Percentiles rank a stretch among this genome's conserved stretches.
Conservation (phyloP, 2,888 invertebrate genomes). For the Cepaea hortensis region DNA sequence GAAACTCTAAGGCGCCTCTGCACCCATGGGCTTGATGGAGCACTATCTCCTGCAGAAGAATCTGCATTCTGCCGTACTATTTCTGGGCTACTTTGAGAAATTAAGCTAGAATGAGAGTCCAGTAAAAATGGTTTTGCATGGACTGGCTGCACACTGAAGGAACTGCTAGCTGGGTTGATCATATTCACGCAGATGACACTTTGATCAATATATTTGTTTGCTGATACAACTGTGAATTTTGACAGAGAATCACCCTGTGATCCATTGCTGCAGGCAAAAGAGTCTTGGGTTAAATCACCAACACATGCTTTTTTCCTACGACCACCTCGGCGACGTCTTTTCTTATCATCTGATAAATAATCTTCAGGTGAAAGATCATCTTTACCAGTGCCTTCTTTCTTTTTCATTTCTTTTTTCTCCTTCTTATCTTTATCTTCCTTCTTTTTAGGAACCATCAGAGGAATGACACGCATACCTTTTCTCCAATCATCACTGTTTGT, state of each 20-base stretch:
- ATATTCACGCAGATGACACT: slow-evolving; percentile 59
- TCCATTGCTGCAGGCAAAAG: slow-evolving; percentile 72
- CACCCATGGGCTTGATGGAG: slow-evolving; percentile 78
- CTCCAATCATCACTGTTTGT: slow-evolving; percentile 73
- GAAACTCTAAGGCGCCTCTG: slow-evolving; percentile 77
- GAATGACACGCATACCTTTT: slow-evolving; percentile 73
- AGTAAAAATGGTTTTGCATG: slow-evolving; percentile 69
- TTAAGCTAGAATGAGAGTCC: slow-evolving; percentile 62
- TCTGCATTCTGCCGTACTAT: slow-evolving; percentile 59
- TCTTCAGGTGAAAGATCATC: slow-evolving; percentile 62
- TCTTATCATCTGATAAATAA: slow-evolving; percentile 62
- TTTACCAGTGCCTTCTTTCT: slow-evolving; percentile 20
- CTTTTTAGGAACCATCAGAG: slow-evolving; percentile 69
- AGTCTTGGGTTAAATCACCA: slow-evolving; percentile 65
- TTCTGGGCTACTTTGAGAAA: slow-evolving; percentile 72
- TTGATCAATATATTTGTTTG: slow-evolving; percentile 48
- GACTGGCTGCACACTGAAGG: slow-evolving; percentile 59
- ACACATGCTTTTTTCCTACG: slow-evolving; percentile 66
- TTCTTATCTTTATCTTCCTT: slow-evolving; percentile 62
- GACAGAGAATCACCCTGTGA: slow-evolving; percentile 67
- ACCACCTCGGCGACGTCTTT: slow-evolving; percentile 64
- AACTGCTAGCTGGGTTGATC: slow-evolving; percentile 63
- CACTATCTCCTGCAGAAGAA: slow-evolving; percentile 78
- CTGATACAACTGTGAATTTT: slow-evolving; percentile 41
- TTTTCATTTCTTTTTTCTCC: slow-evolving; percentile 56